Base-by-base conservation (phyloP, 1,140 invertebrate genomes). In the Mylabris phalerata region DNA sequence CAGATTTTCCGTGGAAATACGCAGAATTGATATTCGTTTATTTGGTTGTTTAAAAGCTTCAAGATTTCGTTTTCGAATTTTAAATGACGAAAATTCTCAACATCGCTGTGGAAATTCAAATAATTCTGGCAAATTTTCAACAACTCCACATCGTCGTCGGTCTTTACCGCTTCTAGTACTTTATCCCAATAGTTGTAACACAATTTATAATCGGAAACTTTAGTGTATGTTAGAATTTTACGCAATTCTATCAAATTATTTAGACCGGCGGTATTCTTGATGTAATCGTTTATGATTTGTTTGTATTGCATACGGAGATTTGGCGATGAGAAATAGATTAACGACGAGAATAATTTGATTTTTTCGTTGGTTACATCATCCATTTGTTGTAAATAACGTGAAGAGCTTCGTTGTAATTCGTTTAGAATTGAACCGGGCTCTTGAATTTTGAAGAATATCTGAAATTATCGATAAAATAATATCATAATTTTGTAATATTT, bases 31-130 rank as follows among this genome's bases (percentile, higher is more conserved):
- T 71, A 73, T 47, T 65, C 57, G 32, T 75, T 67, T 1, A 80
- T 67, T 46, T 74, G 67, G 3, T 68, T 59, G 48, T 75, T 61
- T 32, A 80, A 66, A 50, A 75, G 47, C 9, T 69, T 64, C 45
- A 73, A 67, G 4, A 80, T 47, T 38, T 63, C 62, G 7, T 71
- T 71, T 57, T 82, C 81, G 47, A 81, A 67, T 3, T 67, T 55
- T 1, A 61, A 47, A 59, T 78, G 71, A 62, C 79, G 78, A 3
- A 73, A 77, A 9, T 75, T 75, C 9, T 74, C 71, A 4, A 79
- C 61, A 57, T 79, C 77, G 7, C 73, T 75, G 57, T 77, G 77
- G 55, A 81, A 81, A 67, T 77, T 73, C 68, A 80, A 75, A 59
- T 82, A 82, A 24, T 73, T 75, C 52, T 77, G 73, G 49, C 73